Percentiles rank a stretch among this genome's conserved stretches.
Conservation (phyloP, 2,113 vertebrate species). For the Aegithalos caudatus region DNA sequence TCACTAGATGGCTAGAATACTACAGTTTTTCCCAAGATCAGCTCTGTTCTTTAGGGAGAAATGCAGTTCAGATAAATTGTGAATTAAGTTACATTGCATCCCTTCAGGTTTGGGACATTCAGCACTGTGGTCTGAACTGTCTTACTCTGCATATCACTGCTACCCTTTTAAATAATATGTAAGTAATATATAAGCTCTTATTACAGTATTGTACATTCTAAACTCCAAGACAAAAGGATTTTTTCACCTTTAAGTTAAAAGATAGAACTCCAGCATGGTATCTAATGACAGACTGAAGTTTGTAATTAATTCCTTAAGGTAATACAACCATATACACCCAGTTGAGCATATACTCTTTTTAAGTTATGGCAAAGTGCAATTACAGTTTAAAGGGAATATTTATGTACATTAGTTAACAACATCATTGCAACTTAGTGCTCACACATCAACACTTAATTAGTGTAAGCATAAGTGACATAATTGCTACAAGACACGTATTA, state of each 20-base stretch:
- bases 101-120: not conserved
- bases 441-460: constrained; percentile 85
- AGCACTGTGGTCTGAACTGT: not conserved
- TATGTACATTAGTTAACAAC: constrained; percentile 83
- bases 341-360: constrained; percentile 59
- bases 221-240: not conserved
- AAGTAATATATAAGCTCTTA: not conserved
- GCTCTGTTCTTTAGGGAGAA: constrained; percentile 2
- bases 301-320: constrained; percentile 26
- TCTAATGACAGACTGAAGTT: not conserved
- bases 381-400: constrained; percentile 81
- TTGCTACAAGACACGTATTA: constrained; percentile 81
- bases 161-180: not conserved
- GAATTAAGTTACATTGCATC: not conserved
- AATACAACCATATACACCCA: constrained; percentile 25
- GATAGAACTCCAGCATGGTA: not conserved
- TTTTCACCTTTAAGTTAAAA: not conserved
- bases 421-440: constrained; percentile 79
- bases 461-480: constrained; percentile 82
- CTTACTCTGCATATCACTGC: not conserved
- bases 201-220: not conserved
- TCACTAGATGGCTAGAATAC: not conserved
- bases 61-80: not conserved
- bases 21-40: constrained; percentile 4
- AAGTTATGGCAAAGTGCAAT: constrained; percentile 74